Base-by-base conservation (phyloP, 2,797 vertebrate genomes). In the Eleutherodactylus coqui region DNA sequence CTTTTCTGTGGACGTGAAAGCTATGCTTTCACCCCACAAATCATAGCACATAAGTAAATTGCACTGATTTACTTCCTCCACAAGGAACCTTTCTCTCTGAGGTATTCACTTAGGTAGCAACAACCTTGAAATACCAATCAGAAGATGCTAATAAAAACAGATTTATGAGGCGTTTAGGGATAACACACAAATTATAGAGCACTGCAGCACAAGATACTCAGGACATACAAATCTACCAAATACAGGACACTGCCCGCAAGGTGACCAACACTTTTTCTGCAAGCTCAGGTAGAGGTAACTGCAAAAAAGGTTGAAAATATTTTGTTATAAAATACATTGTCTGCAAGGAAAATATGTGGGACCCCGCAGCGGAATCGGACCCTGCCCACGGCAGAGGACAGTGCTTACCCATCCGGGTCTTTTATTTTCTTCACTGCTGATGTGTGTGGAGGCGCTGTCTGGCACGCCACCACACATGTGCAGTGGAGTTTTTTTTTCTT, bases 51-150 rank as follows among this genome's bases (percentile, higher is more conserved):
- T 77, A 86, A 82, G 79, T 86, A 80, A 80, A 83, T 87, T 85
- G 83, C 83, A 69, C 53, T 86, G 79, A 86, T 86, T 86, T 86
- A 82, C 70, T 82, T 82, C 75, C 79, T 86, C 72, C 79, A 76
- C 79, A 86, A 77, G 79, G 85, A 86, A 82, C 85, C 72, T 53
- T 55, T 86, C 72, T 85, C 79, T 76, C 79, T 2, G 79, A 82
- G 58, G 79, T 82, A 82, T 86, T 82, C 85, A 86, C 75, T 69
- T 69, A 77, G 85, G 79, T 86, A 86, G 70, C 70, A 77, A 86
- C 72, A 86, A 82, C 85, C 85, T 82, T 86, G 85, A 86, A 82
- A 86, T 86, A 77, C 79, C 85, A 86, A 86, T 76, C 79, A 82
- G 60, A 86, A 51, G 79, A 47, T 76, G 80, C 58, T 49, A 82